Conservation (phyloP, 2,888 invertebrate genomes). For the Lamellibrachia columna region DNA sequence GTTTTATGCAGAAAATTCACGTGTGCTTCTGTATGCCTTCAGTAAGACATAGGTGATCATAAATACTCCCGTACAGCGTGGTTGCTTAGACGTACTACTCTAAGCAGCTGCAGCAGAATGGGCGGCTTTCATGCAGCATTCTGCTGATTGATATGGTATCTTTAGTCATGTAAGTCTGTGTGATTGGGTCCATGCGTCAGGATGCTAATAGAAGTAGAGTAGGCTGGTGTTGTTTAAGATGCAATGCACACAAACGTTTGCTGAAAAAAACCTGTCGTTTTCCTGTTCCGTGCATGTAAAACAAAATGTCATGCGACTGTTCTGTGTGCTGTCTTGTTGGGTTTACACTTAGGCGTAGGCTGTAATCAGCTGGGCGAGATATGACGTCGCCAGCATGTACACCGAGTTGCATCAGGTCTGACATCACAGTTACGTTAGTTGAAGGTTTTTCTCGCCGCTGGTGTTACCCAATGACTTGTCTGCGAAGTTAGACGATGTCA, state of each 20-base stretch:
- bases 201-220: neutral
- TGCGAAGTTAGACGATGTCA: neutral
- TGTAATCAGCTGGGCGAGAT: neutral
- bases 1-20: neutral
- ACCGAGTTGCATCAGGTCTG: neutral
- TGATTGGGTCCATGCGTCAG: neutral
- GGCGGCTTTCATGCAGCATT: neutral
- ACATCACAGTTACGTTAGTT: conserved; percentile 6
- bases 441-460: neutral
- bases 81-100: neutral
- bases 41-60: neutral
- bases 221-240: neutral
- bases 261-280: neutral
- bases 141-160: neutral
- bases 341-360: neutral
- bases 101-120: neutral
- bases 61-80: neutral
- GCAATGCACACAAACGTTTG: neutral
- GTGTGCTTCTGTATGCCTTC: neutral
- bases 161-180: neutral
- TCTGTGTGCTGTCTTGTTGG: neutral
- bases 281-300: neutral
- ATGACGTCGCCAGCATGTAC: neutral
- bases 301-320: conserved; percentile 8
- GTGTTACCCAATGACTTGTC: neutral